Base-by-base conservation (phyloP, 92 coral and sea anemone species). In the Muricea muricata region DNA sequence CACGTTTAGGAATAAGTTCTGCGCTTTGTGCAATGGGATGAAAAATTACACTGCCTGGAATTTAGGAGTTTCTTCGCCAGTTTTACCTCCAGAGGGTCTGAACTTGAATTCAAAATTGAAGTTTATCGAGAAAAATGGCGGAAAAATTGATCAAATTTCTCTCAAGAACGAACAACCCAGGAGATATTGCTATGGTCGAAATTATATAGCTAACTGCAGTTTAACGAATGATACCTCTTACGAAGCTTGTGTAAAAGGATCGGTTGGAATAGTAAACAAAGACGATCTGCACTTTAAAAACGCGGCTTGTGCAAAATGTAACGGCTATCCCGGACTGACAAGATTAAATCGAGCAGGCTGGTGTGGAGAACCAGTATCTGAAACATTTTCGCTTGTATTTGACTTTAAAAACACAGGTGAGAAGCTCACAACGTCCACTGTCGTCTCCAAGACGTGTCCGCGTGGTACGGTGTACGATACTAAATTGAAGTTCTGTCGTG, bases 241-340 rank as follows among this genome's bases (percentile, higher is more conserved):
- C 42, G n/a, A 29, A 1, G 50, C 26, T 33, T 76, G 81, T 35
- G n/a, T 55, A 4, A 7, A 25, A 2, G 81, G 81, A 0, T 68
- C 81, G 3, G 47, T 76, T 31, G 28, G 55, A 35, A 40, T 76
- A 25, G 67, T 76, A 1, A 30, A 7, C 15, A 14, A 29, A 26
- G 23, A 31, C 1, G 32, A 3, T 24, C 8, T 12, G 1, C 15
- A 29, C 76, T 76, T 25, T 32, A 76, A 76, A 24, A 76, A 76
- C 47, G 17, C 25, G 18, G 81, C 46, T 30, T 76, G 81, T 12
- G 81, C 66, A 3, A 23, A 3, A 6, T 76, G 81, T 17, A 76
- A 76, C 37, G 66, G 47, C 7, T 7, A 29, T 12, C 26, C 26
- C 4, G 12, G 11, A 0, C 25, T 57, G 7, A 52, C 0, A 23